Conservation (phyloP, 2,888 invertebrate species). For the Agrilus mali region DNA sequence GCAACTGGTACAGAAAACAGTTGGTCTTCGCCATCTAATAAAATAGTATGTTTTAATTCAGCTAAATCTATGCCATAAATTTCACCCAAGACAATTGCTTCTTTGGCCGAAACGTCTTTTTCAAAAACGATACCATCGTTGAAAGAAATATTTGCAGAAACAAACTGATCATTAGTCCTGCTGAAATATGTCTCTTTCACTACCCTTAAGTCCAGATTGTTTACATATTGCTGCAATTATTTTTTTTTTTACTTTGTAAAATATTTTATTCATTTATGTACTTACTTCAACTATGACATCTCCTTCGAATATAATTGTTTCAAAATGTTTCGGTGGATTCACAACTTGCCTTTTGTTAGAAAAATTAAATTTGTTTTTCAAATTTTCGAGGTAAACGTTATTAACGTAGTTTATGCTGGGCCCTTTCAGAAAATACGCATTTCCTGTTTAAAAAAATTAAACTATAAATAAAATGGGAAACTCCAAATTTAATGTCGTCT, state of each 20-base stretch:
- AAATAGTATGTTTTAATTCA: slow-evolving; percentile 31
- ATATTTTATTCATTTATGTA: background rate
- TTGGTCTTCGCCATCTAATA: slow-evolving; percentile 34
- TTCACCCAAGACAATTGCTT: slow-evolving; percentile 25
- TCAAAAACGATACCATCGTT: slow-evolving; percentile 29
- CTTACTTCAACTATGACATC: slow-evolving; percentile 26
- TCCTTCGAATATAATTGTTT: slow-evolving; percentile 25
- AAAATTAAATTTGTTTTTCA: slow-evolving; percentile 37
- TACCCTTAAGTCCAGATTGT: slow-evolving; percentile 34
- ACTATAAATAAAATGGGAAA: slow-evolving; percentile 5
- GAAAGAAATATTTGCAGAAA: slow-evolving; percentile 34
- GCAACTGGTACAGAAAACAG: slow-evolving; percentile 25
- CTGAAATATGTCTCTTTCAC: slow-evolving; percentile 40
- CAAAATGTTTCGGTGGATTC: slow-evolving; percentile 22
- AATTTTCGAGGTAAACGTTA: slow-evolving; percentile 23
- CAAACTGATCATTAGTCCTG: slow-evolving; percentile 35
- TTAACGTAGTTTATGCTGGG: slow-evolving; percentile 35
- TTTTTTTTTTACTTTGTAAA: too few species aligned
- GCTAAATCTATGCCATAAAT: slow-evolving; percentile 30
- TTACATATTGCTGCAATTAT: slow-evolving; percentile 34
- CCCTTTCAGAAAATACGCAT: slow-evolving; percentile 31
- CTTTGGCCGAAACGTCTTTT: slow-evolving; percentile 25
- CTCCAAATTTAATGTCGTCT: slow-evolving; percentile 6
- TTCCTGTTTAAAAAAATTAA: slow-evolving; percentile 22
- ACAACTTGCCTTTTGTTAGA: slow-evolving; percentile 27